Percentiles rank a stretch among this genome's conserved stretches.
These are phyloP conservation scores for Plutella xylostella DNA, from an alignment of 2,888 invertebrate genomes.

Conservation along the genomic window DNA sequence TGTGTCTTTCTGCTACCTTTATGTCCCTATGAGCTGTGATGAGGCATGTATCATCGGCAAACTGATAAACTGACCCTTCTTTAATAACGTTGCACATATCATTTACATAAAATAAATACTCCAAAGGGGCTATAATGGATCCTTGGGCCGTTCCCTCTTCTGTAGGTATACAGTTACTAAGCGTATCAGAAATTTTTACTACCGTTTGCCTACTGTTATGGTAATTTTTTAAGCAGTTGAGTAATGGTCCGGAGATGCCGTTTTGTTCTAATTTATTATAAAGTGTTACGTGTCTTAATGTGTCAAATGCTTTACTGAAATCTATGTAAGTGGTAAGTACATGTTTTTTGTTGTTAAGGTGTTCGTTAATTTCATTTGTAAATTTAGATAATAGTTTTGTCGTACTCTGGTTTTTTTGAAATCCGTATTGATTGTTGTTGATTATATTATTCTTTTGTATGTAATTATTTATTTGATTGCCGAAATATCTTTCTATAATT, in stretches of 20 bases:
- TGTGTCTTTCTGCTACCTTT: not conserved
- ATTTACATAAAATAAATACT: not conserved
- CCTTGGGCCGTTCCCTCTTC: not conserved
- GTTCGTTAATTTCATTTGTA: constrained; percentile 8
- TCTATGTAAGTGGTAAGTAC: constrained; percentile 1
- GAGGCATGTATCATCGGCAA: not conserved
- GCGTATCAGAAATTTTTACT: not conserved
- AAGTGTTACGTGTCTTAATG: constrained; percentile 1
- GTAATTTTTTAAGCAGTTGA: constrained; percentile 6
- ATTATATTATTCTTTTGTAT: constrained; percentile 7
- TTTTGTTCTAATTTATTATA: constrained; percentile 2
- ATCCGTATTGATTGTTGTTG: constrained; percentile 10
- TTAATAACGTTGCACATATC: not conserved
- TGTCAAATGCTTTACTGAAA: constrained; percentile 7
- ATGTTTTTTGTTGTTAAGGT: constrained; percentile 8
- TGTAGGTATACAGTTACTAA: constrained; percentile 1
- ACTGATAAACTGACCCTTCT: not conserved
- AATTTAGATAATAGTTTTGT: constrained; percentile 9
- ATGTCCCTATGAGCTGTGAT: not conserved
- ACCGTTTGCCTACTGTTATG: not conserved
- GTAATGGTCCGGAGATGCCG: constrained; percentile 3
- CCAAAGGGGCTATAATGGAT: not conserved
- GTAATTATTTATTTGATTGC: constrained; percentile 9
- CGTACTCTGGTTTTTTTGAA: constrained; percentile 11
- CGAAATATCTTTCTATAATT: constrained; percentile 9